Base-by-base conservation (phyloP, 2,113 vertebrate genomes). In the Ranitomeya variabilis region DNA sequence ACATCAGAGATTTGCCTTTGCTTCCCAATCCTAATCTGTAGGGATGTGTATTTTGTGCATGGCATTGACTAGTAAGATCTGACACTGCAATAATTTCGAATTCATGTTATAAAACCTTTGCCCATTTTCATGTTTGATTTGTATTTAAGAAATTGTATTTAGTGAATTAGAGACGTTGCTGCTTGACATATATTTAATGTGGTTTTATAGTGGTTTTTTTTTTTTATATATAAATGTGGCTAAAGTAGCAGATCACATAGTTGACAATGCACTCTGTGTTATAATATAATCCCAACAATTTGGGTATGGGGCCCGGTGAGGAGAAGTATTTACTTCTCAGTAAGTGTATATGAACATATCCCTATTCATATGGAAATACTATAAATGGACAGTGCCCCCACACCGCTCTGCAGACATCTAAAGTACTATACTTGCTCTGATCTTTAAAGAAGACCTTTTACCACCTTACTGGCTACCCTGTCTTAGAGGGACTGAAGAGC, bases 11-110 rank as follows among this genome's bases (percentile, higher is more conserved):
- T 59, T 60, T 55, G 80, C n/a, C 45, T 54, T 55, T 80, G n/a
- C 52, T 87, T 87, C 59, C 66, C 15, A 73, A 80, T 10, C 15
- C n/a, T 69, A 26, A 73, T 37, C 37, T 80, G 12, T 64, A 87
- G 16, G 60, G n/a, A 37, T 73, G 60, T 73, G 55, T 59, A 31
- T 59, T 21, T 87, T 73, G n/a, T 80, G 45, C 78, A 66, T 86
- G 85, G 9, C 54, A 37, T 52, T 85, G 66, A 57, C 26, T 81
- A 59, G 15, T 83, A 67, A 19, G 26, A 60, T 59, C 78, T 51
- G 11, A 59, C 52, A 31, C 64, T 59, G 69, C 84, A 86, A 45
- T 76, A 76, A n/a, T 77, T 66, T 6, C 26, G 52, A n/a, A n/a
- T 26, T 14, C 74, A 4, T 77, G 74, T 51, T 10, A 19, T 21